Conservation (phyloP, 2,888 invertebrate species). For the Hydriomena furcata region DNA sequence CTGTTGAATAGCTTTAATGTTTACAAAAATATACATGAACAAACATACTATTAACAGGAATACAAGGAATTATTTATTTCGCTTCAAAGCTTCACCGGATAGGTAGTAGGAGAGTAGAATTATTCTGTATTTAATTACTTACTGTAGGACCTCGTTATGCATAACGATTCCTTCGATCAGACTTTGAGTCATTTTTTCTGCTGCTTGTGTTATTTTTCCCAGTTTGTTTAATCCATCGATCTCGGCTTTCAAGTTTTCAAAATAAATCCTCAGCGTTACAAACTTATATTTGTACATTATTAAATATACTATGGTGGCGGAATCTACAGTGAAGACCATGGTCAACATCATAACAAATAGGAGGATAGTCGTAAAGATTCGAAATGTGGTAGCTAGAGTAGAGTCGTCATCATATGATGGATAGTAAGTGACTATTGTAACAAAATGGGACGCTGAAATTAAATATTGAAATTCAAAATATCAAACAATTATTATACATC, state of each 20-base stretch:
- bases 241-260: constrained; percentile 55
- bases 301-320: constrained; percentile 59
- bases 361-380: constrained; percentile 54
- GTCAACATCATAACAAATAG: constrained; percentile 57
- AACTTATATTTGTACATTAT: constrained; percentile 74
- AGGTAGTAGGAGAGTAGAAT: constrained; percentile 7
- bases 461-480: background rate
- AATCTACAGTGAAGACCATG: constrained; percentile 67
- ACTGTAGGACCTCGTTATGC: constrained; percentile 67
- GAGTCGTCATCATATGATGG: constrained; percentile 62
- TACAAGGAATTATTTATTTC: background rate
- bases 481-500: no score
- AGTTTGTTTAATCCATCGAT: constrained; percentile 45
- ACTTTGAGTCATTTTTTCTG: constrained; percentile 51
- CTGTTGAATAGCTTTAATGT: constrained; percentile 38
- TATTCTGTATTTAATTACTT: constrained; percentile 27
- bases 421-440: constrained; percentile 68
- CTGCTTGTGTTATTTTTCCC: constrained; percentile 45
- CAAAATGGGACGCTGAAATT: constrained; percentile 61
- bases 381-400: constrained; percentile 42
- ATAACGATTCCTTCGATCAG: constrained; percentile 66
- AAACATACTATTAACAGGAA: no score
- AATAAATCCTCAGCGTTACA: constrained; percentile 65
- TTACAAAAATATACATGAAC: no score
- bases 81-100: background rate